These are phyloP conservation scores for Orestias chungarensis DNA, from an alignment of 2,797 vertebrate species.

Conservation along the genomic window DNA sequence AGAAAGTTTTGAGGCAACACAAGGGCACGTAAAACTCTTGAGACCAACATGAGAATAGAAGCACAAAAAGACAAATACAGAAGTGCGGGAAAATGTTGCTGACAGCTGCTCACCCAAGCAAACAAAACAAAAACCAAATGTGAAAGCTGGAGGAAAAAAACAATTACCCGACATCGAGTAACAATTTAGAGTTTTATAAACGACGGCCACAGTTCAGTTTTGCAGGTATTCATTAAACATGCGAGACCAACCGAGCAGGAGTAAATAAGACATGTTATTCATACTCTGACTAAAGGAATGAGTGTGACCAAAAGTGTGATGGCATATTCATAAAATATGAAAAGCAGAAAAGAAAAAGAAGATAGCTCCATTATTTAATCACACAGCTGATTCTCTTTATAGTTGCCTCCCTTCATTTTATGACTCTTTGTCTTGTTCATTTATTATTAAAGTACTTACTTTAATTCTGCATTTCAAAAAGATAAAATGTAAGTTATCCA, in stretches of 20 bases:
- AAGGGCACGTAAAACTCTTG: slow-evolving; percentile 30
- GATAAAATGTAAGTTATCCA: neutral
- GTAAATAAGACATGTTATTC: slow-evolving; percentile 30
- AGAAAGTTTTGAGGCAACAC: slow-evolving; percentile 46
- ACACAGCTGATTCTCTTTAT: neutral
- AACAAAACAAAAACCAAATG: neutral
- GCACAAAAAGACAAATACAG: slow-evolving; percentile 8
- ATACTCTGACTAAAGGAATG: slow-evolving; percentile 16
- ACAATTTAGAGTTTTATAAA: slow-evolving; percentile 32
- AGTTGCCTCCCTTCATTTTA: neutral
- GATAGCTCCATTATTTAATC: neutral
- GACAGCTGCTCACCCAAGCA: slow-evolving; percentile 19
- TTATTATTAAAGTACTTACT: neutral
- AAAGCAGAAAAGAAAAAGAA: slow-evolving; percentile 7
- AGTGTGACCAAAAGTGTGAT: neutral
- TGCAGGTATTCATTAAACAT: slow-evolving; percentile 25
- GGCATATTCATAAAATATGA: slow-evolving; percentile 5
- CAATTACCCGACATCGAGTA: slow-evolving; percentile 8
- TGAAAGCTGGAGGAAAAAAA: slow-evolving; percentile 5
- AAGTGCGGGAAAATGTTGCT: slow-evolving; percentile 25
- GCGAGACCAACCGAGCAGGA: slow-evolving; percentile 8
- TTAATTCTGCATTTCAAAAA: neutral
- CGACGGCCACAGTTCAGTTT: slow-evolving; percentile 20
- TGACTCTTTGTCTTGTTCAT: neutral
- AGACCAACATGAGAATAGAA: slow-evolving; percentile 41